Evolutionary conservation across 2,797 vertebrate species (phyloP), one percentile per base, ranked within the genome.

Genomic region (Delichon dasypus): DNA sequence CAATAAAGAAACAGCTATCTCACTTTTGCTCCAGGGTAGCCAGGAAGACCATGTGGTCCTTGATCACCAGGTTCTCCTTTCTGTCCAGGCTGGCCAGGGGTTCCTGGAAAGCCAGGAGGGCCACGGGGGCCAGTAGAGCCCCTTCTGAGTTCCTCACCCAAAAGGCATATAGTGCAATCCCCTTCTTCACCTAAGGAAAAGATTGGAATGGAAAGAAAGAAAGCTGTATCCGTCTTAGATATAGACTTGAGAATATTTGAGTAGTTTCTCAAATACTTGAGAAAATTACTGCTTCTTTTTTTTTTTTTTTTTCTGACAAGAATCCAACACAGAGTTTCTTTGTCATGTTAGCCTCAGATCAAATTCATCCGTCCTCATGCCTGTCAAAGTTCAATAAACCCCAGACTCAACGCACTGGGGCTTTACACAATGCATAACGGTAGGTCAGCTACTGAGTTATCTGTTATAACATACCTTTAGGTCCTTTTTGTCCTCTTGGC

Each of bases 141-240:
- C 57, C 85, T 72, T 57, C 86, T n/a, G 32, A 68, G 7, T 58
- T 89, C 94, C 2, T 97, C 97, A 17, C 70, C 53, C 66, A 82
- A 54, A 45, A 71, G 79, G 68, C 99, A 99, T 25, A 57, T 93
- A 79, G 27, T 95, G 74, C 99, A 99, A 44, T 96, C 94, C 16
- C 99, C 99, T 48, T 97, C 92, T n/a, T 99, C 98, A 19, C 99
- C 99, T 99, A 89, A 80, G 51, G 57, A 75, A 55, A 12, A 3
- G 26, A 45, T 79, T 36, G 48, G 61, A 62, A 61, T 51, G n/a
- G 77, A 50, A 88, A 88, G 44, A 79, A 78, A 90, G 53, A 54
- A 89, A 45, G 47, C 51, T 70, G 16, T 51, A 88, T 40, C 21
- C 25, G 36, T 70, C 53, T 62, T 27, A 68, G 32, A 53, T 18